Evolutionary conservation across 2,113 vertebrate species (phyloP), one percentile per base, ranked within the genome.

Genomic region (Toxotes chatareus): DNA sequence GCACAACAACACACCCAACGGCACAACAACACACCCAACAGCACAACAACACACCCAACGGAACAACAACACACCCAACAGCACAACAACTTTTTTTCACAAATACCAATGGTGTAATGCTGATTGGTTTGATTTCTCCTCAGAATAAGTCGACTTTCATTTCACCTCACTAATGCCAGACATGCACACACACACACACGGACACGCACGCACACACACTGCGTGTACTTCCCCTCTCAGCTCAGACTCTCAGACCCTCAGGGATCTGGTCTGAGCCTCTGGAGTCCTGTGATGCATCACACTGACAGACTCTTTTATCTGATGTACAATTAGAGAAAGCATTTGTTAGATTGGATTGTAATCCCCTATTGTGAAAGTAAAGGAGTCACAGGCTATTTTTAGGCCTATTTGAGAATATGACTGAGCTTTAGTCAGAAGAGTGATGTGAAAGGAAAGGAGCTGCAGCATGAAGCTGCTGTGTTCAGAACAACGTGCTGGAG

Each of bases 321-420:
- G 80, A 91, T 89, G 80, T 89, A 89, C 87, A 93, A 89, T 92
- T 91, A 90, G 87, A 84, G 46, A 86, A 80, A 86, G 88, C 93
- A 92, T 93, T 95, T 94, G 83, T 86, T 74, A 90, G 94, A 94
- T 95, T 94, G 93, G 73, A 93, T 76, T 69, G 59, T 95, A 95
- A 95, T 95, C 95, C 92, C 40, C 47, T 63, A 74, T 88, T 86
- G 82, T 87, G 80, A 85, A 82, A 85, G 86, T 81, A 80, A 89
- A 91, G 79, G 84, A 76, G 84, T 56, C 59, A 47, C 2, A 0
- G 49, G 82, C 88, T 93, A 93, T 93, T 92, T 94, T 95, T 92
- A 92, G 91, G 64, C 66, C 84, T 84, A 67, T 90, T 88, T 74
- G 56, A 83, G 79, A 90, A 87, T 80, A 89, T 80, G 83, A 82